These are phyloP conservation scores for Crocuta crocuta DNA, from an alignment of 2,113 vertebrate species.

Conservation along the genomic window DNA sequence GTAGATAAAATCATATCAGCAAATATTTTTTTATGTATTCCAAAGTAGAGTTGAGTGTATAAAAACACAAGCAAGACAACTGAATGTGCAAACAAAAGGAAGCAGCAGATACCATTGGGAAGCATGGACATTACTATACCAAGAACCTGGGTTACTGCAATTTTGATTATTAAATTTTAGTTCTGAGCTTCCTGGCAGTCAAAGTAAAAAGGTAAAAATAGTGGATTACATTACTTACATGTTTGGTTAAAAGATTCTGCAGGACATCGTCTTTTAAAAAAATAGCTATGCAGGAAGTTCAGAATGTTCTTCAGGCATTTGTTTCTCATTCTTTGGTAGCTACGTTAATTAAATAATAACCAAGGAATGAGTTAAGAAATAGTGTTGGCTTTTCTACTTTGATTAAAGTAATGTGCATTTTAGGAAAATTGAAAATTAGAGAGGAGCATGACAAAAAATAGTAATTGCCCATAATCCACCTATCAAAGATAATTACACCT, in stretches of 20 bases:
- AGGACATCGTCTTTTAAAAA: not conserved
- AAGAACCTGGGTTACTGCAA: not conserved
- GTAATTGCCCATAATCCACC: slow-evolving; percentile 12
- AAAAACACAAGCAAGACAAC: slow-evolving; percentile 1
- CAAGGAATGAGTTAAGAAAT: slow-evolving; percentile 11
- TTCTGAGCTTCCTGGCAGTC: slow-evolving; percentile 32
- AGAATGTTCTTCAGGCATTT: not conserved
- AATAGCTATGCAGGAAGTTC: not conserved
- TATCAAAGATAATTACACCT: slow-evolving; percentile 41
- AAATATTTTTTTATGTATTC: slow-evolving; percentile 15
- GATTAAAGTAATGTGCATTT: slow-evolving; percentile 40
- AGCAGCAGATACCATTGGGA: not conserved
- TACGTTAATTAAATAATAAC: slow-evolving; percentile 28
- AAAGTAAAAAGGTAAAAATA: slow-evolving; percentile 45
- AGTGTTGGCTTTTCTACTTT: not conserved
- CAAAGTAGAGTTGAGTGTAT: not conserved
- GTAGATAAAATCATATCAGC: not conserved
- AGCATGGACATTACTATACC: not conserved
- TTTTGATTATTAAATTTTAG: slow-evolving; percentile 37
- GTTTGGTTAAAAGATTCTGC: slow-evolving; percentile 1
- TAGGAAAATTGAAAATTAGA: slow-evolving; percentile 25
- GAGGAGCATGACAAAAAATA: slow-evolving; percentile 46
- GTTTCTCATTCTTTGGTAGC: slow-evolving; percentile 47
- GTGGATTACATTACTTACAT: not conserved
- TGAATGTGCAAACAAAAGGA: slow-evolving; percentile 14